These are phyloP conservation scores for Tachina lurida DNA, from an alignment of 2,888 invertebrate species.

Conservation along the genomic window DNA sequence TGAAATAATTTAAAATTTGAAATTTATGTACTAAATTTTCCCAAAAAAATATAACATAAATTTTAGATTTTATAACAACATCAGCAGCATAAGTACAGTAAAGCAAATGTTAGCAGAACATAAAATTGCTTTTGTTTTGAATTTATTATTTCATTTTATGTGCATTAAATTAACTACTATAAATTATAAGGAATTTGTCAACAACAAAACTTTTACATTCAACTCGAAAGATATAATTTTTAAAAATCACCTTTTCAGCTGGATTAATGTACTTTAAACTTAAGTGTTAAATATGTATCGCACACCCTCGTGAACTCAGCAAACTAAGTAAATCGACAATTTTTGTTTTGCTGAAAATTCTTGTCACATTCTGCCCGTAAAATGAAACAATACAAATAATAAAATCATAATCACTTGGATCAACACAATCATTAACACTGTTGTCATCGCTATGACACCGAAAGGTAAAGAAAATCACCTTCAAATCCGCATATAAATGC, in stretches of 20 bases:
- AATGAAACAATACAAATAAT: conserved; percentile 76
- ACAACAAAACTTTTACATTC: not conserved
- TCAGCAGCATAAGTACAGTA: not conserved
- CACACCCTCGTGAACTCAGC: not conserved
- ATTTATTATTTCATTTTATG: conserved; percentile 1
- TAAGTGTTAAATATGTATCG: not conserved
- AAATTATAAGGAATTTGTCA: not conserved
- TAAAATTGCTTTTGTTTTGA: not conserved
- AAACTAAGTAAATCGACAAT: not conserved
- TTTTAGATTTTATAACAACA: too few relatives aligned
- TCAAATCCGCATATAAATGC: conserved; percentile 56
- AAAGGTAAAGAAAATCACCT: conserved; percentile 65
- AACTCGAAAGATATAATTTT: conserved; percentile 3
- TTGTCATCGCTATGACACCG: conserved; percentile 75
- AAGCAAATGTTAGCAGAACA: not conserved
- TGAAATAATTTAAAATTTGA: too few relatives aligned
- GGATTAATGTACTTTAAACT: conserved; percentile 56
- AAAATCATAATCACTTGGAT: conserved; percentile 82
- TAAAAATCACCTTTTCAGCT: conserved; percentile 40
- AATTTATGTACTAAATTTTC: too few relatives aligned
- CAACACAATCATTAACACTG: conserved; percentile 82
- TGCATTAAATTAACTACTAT: not conserved
- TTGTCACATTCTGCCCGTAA: conserved; percentile 37
- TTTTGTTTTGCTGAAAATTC: conserved; percentile 33
- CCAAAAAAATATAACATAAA: too few relatives aligned